Conservation (phyloP, 2,888 invertebrate genomes). For the Cantharis nigra region DNA sequence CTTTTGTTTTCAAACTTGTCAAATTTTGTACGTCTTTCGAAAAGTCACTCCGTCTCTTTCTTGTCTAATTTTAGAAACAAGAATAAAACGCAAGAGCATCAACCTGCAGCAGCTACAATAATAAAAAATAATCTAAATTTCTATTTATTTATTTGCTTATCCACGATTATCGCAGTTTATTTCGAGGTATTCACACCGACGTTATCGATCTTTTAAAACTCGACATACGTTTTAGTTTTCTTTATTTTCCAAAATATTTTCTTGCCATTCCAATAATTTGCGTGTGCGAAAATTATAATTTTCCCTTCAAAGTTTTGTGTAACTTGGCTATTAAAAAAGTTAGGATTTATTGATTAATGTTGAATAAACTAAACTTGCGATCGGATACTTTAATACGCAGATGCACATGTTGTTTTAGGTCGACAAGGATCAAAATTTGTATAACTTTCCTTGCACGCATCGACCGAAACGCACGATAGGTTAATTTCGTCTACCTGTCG, state of each 20-base stretch:
- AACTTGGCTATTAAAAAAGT: not conserved
- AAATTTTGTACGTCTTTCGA: conserved; percentile 14
- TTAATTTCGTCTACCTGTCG: not conserved
- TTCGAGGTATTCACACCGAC: conserved; percentile 32
- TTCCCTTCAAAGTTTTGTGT: conserved; percentile 24
- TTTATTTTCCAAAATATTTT: not conserved
- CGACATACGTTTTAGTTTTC: not conserved
- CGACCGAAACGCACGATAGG: conserved; percentile 30
- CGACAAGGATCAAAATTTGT: conserved; percentile 37
- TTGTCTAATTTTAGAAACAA: conserved; percentile 18
- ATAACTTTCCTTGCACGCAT: conserved; percentile 26
- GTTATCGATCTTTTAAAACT: conserved; percentile 37
- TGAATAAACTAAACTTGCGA: conserved; percentile 30
- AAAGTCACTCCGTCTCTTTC: conserved; percentile 26
- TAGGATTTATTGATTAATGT: conserved; percentile 39
- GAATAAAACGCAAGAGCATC: not conserved
- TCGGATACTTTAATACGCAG: conserved; percentile 39
- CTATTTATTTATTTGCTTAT: not conserved
- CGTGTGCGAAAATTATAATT: conserved; percentile 21
- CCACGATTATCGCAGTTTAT: conserved; percentile 34
- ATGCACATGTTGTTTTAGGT: conserved; percentile 38
- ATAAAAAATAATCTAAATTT: not conserved
- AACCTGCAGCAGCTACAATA: not conserved
- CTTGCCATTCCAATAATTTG: not conserved
- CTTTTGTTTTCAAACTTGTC: not conserved